phyloP scores from a whole-genome alignment of 2,888 invertebrate species.

The Agrypnus murinus region DNA sequence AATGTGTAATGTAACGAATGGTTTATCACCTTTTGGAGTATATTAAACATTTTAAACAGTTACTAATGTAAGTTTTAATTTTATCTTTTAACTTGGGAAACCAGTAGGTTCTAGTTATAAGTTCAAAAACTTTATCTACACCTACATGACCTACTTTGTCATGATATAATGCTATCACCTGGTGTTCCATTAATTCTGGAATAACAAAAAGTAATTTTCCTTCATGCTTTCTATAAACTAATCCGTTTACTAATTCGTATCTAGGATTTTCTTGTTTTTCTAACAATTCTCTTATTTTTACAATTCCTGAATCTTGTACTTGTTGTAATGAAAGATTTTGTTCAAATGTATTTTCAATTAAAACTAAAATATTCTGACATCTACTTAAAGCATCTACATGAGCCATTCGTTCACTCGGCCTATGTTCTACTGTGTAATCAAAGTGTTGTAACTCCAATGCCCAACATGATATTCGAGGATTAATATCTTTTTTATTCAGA shows the following conservation, averaged over 20 bases:
- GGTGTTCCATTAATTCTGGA: conserved; percentile 55
- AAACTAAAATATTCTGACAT: conserved; percentile 2
- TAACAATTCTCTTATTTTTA: conserved; percentile 50
- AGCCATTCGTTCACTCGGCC: background rate
- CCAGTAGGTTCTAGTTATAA: conserved; percentile 30
- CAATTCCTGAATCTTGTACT: conserved; percentile 54
- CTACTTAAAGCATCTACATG: conserved; percentile 33
- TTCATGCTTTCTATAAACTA: conserved; percentile 44
- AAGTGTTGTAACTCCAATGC: conserved; percentile 47
- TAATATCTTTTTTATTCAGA: conserved; percentile 60
- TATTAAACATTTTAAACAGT: conserved; percentile 29
- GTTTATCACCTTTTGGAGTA: conserved; percentile 21
- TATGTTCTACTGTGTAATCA: background rate
- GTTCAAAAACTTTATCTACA: conserved; percentile 7
- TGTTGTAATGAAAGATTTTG: conserved; percentile 52
- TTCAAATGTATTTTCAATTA: conserved; percentile 51
- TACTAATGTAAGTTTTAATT: conserved; percentile 6
- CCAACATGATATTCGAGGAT: conserved; percentile 61
- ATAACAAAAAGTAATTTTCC: conserved; percentile 51
- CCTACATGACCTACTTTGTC: conserved; percentile 62
- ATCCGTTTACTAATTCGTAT: conserved; percentile 43
- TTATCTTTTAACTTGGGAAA: conserved; percentile 22
- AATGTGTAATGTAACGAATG: conserved; percentile 18
- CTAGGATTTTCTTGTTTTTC: conserved; percentile 44
- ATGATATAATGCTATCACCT: conserved; percentile 57